These are phyloP conservation scores for Neosilurus hyrtlii DNA, from an alignment of 2,797 vertebrate genomes.

Conservation along the genomic window DNA sequence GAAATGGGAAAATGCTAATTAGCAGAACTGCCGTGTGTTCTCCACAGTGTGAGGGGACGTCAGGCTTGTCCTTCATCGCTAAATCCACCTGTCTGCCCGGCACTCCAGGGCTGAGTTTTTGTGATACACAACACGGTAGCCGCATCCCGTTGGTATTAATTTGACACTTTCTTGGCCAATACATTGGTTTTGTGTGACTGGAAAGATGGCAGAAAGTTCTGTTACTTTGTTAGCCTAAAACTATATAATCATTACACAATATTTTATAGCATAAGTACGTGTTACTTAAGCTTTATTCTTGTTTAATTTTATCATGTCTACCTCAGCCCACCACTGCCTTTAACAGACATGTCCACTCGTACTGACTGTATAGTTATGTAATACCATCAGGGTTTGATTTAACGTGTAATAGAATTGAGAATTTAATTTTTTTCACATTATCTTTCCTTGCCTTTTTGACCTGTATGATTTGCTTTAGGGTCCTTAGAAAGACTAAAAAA, in stretches of 20 bases:
- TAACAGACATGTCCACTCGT: not conserved
- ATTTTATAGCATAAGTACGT: not conserved
- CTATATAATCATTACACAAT: not conserved
- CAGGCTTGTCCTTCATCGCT: conserved; percentile 21
- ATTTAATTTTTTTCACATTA: not conserved
- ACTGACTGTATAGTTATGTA: not conserved
- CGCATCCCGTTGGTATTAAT: conserved; percentile 32
- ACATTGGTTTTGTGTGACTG: conserved; percentile 55
- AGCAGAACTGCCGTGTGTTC: not conserved
- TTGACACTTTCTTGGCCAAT: conserved; percentile 49
- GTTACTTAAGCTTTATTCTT: not conserved
- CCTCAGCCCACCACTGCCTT: not conserved
- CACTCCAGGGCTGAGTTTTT: conserved; percentile 40
- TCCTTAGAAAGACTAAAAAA: too few species aligned
- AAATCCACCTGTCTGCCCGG: conserved; percentile 54
- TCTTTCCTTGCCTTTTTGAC: not conserved
- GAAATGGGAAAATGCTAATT: not conserved
- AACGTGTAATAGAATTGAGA: not conserved
- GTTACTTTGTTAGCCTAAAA: not conserved
- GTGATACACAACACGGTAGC: conserved; percentile 50
- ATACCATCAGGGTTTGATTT: not conserved
- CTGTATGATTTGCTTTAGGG: too few species aligned
- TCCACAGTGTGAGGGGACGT: not conserved
- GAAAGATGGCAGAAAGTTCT: not conserved
- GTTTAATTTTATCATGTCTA: not conserved